A percentile compares a stretch with the other conserved stretches of the same genome.
Conservation (phyloP, 2,888 invertebrate species). For the Cyaniris semiargus region DNA sequence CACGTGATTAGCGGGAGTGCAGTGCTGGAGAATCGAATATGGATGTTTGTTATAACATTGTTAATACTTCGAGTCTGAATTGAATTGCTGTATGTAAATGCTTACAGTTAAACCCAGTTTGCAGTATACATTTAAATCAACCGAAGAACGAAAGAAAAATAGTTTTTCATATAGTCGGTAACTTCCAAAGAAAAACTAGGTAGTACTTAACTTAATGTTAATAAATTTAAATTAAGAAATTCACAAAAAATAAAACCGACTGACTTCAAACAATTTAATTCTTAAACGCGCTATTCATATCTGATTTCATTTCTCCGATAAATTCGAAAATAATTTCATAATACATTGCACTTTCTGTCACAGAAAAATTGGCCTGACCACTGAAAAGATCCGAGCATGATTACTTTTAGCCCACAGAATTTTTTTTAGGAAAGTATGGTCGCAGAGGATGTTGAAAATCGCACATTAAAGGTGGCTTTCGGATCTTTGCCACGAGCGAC, state of each 20-base stretch:
- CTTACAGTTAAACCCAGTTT: no score
- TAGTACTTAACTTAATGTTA: no score
- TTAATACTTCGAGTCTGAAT: neutral
- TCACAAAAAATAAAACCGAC: neutral
- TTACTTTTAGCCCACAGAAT: slow-evolving; percentile 5
- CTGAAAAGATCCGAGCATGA: neutral
- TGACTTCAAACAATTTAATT: slow-evolving; percentile 23
- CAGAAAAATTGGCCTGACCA: neutral
- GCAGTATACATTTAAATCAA: no score
- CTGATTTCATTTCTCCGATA: slow-evolving; percentile 1
- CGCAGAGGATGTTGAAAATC: no score
- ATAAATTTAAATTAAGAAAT: neutral
- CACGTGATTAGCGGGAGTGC: neutral
- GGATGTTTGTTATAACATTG: neutral
- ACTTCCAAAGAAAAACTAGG: no score
- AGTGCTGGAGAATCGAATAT: neutral
- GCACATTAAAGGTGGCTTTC: no score
- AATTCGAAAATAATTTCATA: slow-evolving; percentile 18
- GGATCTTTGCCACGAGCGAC: no score
- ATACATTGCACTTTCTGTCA: slow-evolving; percentile 27
- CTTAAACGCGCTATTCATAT: slow-evolving; percentile 16
- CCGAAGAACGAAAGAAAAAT: no score
- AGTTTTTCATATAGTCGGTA: no score
- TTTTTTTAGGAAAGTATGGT: no score
- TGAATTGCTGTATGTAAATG: neutral